Evolutionary conservation across 2,797 vertebrate genomes (phyloP).

Genomic region (Gallinago solitaria): DNA sequence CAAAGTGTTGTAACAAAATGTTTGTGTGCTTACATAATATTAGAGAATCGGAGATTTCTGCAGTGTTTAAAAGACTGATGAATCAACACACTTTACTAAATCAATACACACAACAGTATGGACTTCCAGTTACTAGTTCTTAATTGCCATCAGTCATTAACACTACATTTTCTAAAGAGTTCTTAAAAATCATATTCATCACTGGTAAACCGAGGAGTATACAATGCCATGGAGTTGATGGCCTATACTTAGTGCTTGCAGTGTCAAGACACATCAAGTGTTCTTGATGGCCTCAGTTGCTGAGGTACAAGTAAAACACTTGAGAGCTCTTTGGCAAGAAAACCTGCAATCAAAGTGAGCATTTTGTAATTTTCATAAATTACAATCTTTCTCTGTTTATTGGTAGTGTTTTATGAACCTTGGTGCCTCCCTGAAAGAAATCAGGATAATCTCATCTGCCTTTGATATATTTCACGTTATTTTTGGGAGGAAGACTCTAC

Average conservation of each 20-base stretch:
- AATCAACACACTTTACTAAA: background rate
- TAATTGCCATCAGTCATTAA: background rate
- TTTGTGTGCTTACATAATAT: background rate
- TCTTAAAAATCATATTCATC: background rate
- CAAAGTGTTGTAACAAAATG: background rate
- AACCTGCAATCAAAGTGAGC: background rate
- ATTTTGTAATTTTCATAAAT: background rate
- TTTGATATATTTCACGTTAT: background rate
- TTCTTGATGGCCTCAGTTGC: background rate
- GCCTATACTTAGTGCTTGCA: rapidly evolving
- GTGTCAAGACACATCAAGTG: too few species aligned
- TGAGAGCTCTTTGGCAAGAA: background rate
- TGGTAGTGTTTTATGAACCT: background rate
- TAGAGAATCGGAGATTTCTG: background rate
- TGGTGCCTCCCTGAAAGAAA: background rate
- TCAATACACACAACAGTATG: background rate
- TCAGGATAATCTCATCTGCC: background rate
- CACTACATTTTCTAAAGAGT: background rate
- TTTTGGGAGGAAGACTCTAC: background rate
- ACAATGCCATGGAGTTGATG: background rate
- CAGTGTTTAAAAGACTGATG: background rate
- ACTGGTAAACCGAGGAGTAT: background rate
- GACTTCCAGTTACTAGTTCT: background rate
- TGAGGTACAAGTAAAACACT: background rate
- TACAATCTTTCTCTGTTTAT: background rate